Percentiles rank a stretch among this genome's conserved stretches.
Conservation (phyloP, 53 echinoderm and acorn worm genomes). For the Stichopus horrens region DNA sequence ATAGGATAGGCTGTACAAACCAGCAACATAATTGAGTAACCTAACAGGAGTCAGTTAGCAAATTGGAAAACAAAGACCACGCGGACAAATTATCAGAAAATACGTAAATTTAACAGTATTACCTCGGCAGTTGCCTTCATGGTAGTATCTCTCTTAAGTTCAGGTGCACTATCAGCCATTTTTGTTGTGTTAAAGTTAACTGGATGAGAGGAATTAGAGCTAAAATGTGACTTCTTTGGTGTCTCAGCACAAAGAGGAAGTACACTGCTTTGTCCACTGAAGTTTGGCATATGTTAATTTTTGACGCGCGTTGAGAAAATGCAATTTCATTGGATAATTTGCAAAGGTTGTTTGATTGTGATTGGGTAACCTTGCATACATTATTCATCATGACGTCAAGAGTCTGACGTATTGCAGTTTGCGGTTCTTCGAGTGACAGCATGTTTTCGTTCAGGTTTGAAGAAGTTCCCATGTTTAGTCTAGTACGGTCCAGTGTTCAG, state of each 20-base stretch:
- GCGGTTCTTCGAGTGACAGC: neutral
- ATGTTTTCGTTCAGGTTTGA: neutral
- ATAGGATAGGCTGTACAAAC: conserved; percentile 35
- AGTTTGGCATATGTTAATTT: conserved; percentile 48
- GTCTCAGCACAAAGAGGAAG: conserved; percentile 43
- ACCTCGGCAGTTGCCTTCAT: conserved; percentile 97
- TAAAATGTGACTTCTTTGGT: neutral
- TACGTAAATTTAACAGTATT: neutral
- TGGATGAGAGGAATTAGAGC: neutral
- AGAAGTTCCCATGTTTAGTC: neutral
- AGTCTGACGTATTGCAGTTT: neutral
- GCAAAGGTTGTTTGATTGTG: neutral
- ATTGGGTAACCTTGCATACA: neutral
- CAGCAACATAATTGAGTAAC: neutral
- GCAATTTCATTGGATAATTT: conserved; percentile 19
- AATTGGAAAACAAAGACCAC: conserved; percentile 5
- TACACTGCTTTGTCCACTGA: conserved; percentile 39
- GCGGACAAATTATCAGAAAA: neutral
- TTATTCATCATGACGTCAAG: conserved; percentile 26
- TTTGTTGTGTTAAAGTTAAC: neutral
- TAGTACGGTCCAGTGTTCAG: neutral
- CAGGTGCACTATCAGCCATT: conserved; percentile 84
- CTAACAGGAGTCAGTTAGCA: neutral
- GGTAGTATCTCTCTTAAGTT: conserved; percentile 83
- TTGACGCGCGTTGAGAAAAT: conserved; percentile 41